phyloP scores from a whole-genome alignment of 2,113 vertebrate species.

The Gallinago media region DNA sequence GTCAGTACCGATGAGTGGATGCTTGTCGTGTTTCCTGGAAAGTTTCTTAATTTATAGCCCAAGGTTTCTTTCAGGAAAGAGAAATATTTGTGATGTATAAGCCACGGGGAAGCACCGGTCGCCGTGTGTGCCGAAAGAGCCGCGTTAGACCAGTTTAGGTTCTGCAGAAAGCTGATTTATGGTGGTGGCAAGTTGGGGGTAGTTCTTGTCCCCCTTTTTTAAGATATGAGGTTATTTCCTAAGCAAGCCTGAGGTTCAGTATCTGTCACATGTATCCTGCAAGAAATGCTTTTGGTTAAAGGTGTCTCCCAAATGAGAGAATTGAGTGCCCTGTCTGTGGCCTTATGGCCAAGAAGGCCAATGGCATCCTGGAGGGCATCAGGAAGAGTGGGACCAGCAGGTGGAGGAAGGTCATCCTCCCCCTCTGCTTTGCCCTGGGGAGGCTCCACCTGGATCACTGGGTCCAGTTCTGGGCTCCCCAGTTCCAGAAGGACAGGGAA shows the following conservation, averaged over 20 bases:
- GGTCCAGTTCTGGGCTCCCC: too few relatives aligned
- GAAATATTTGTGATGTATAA: accelerated
- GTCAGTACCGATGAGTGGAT: accelerated
- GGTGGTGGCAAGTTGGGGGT: neutral
- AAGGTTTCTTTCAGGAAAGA: neutral
- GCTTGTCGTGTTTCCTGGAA: neutral
- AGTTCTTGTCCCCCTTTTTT: neutral
- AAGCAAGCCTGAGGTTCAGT: neutral
- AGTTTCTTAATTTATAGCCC: neutral
- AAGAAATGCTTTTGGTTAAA: neutral
- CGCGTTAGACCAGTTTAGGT: neutral
- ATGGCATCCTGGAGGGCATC: too few relatives aligned
- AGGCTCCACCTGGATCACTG: too few relatives aligned
- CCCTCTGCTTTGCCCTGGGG: too few relatives aligned
- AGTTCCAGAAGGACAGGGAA: too few relatives aligned
- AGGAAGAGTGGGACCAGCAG: neutral
- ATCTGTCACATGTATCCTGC: neutral
- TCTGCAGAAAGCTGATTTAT: neutral
- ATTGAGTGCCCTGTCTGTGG: neutral
- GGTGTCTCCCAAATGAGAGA: neutral
- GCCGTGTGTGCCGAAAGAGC: neutral
- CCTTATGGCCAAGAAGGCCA: too few relatives aligned
- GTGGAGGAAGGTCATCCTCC: too few relatives aligned
- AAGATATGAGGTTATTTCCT: neutral
- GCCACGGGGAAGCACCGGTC: neutral